phyloP scores from a whole-genome alignment of 2,888 invertebrate genomes.

The Caenorhabditis sp. region DNA sequence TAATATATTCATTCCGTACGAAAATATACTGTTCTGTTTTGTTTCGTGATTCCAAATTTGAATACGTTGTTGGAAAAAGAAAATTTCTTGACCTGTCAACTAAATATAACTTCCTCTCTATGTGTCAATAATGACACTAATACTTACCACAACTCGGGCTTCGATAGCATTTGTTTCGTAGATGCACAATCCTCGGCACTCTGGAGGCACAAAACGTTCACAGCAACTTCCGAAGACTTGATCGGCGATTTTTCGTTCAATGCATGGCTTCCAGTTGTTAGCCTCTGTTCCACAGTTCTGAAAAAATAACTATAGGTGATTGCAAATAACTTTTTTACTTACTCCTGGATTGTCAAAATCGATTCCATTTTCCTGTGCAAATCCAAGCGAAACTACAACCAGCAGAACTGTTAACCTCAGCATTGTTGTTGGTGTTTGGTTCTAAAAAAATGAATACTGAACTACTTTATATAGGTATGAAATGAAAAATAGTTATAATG shows the following conservation, averaged over 20 bases:
- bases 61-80: no score
- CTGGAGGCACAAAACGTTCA: conserved; percentile 68
- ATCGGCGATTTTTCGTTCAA: conserved; percentile 69
- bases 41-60: no score
- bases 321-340: not conserved
- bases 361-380: conserved; percentile 32
- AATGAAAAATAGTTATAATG: not conserved
- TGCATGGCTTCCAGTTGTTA: conserved; percentile 70
- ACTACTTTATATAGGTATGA: conserved; percentile 1
- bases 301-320: conserved; percentile 11
- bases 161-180: conserved; percentile 70
- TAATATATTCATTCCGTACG: no score
- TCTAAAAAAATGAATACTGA: not conserved
- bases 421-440: conserved; percentile 8
- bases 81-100: no score
- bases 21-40: no score
- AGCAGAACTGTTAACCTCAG: conserved; percentile 17
- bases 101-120: no score
- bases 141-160: conserved; percentile 66
- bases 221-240: conserved; percentile 69
- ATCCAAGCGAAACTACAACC: conserved; percentile 3
- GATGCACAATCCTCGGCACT: conserved; percentile 69
- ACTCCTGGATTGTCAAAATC: conserved; percentile 49
- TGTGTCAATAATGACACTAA: no score
- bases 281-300: conserved; percentile 68